Base-by-base conservation (phyloP, 2,888 invertebrate genomes). In the Galeruca laticollis region DNA sequence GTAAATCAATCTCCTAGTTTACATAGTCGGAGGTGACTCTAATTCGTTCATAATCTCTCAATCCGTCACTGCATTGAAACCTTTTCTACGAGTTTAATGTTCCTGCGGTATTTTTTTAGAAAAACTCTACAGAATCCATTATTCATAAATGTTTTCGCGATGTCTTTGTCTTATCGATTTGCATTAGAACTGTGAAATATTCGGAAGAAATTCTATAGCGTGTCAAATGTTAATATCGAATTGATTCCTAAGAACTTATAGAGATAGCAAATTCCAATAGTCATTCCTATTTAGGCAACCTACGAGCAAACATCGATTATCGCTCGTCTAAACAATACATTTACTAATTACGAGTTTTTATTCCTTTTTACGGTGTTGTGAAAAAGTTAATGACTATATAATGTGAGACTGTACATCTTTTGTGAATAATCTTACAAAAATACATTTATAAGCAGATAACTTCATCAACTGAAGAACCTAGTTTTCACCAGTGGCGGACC, bases 101-200 rank as follows among this genome's bases (percentile, higher is more conserved):
- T 20, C 37, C 51, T 51, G 18, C 35, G 11, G 61, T 49, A 51
- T 62, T 63, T 63, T 60, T 63, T 63, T 54, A 40, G 52, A 62
- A 33, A 52, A 63, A 63, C n/a, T 31, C 37, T 18, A 49, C 6
- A 35, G n/a, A 63, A 63, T 63, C 52, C 63, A 63, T 63, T 63
- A 63, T 63, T 63, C 63, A 63, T 63, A 54, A n/a, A 54, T 52
- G 62, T 62, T 62, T 52, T 52, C 52, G 35, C 61, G 49, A 61
- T 62, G 63, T 63, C 63, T 63, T 54, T 63, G 63, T 52, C 52
- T 37, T 33, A 63, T 63, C 54, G 63, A 63, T 63, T 63, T 63
- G 47, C 63, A 63, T 63, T 54, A 49, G 35, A 63, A 63, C 51
- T 37, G 52, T 35, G 51, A 18, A 20, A 54, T 63, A 52, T 20